Base-by-base conservation (phyloP, 2,797 vertebrate genomes). In the Arrhamphus sclerolepis region DNA sequence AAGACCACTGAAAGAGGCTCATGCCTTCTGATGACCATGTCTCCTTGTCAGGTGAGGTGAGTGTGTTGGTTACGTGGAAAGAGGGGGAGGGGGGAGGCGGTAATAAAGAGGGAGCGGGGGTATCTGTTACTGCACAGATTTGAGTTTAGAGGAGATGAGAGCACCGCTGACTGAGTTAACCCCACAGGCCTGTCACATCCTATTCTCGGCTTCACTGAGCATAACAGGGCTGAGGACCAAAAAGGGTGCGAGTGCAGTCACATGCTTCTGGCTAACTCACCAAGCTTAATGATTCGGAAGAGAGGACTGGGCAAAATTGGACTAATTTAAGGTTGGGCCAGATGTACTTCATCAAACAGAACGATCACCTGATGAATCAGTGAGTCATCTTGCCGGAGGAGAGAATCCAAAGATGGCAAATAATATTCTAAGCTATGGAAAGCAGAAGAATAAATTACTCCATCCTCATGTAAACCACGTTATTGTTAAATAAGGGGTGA, bases 171-270 rank as follows among this genome's bases (percentile, higher is more conserved):
- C 89, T 81, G 84, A 75, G 79, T 89, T 87, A 88, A 88, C 89
- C 89, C 85, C 78, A 73, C 84, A 87, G 85, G 86, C 86, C 72
- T 87, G 92, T 91, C 90, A 88, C 71, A 87, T 91, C 87, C 82
- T 78, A 87, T 92, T 91, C 87, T 92, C 71, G 56, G 88, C 88
- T 86, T 87, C 88, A 82, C 81, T 90, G 91, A 91, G 80, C 90
- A 87, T 83, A 73, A 83, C 71, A 31, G 71, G 70, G 80, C 78
- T 29, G 67, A 75, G 78, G 76, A 88, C 78, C 84, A 82, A 86
- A 91, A 80, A 77, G 78, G 77, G 83, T 81, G 86, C 72, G 47
- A 90, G 83, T 51, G 59, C 80, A 82, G 79, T 89, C 87, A 88
- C 89, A 89, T 89, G 87, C 76, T 89, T 61, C 80, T 76, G 77